These are phyloP conservation scores for Caenorhabditis elegans DNA, from an alignment of 1,140 invertebrate genomes.

Conservation along the genomic window DNA sequence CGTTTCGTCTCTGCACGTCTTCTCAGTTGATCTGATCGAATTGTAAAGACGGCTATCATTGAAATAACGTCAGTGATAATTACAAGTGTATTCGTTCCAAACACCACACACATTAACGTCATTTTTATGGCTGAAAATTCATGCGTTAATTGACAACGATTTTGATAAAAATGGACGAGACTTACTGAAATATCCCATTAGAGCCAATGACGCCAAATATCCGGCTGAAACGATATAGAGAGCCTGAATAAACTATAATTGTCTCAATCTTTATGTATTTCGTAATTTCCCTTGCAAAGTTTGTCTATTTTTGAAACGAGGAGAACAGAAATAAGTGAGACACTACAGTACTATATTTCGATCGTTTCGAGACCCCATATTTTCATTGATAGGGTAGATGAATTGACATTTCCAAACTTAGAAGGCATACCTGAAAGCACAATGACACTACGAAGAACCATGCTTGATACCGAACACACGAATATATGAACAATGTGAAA, in stretches of 20 bases:
- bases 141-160: background rate
- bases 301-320: too few relatives aligned
- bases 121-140: background rate
- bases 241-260: background rate
- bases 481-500: background rate
- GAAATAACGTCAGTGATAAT: conserved; percentile 1
- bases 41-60: background rate
- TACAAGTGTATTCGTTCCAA: conserved; percentile 4
- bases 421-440: background rate
- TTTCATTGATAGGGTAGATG: too few relatives aligned
- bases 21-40: conserved; percentile 1
- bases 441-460: background rate
- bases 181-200: conserved; percentile 19
- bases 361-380: too few relatives aligned
- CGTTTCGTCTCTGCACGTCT: background rate
- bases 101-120: background rate
- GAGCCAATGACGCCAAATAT: background rate
- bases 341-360: too few relatives aligned
- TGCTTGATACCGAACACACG: conserved; percentile 2
- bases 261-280: too few relatives aligned
- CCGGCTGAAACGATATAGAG: background rate
- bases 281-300: too few relatives aligned
- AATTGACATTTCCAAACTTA: too few relatives aligned
- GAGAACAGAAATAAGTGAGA: too few relatives aligned
- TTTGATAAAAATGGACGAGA: background rate